Base-by-base conservation (phyloP, 2,797 vertebrate genomes). In the Brachymystax lenok region DNA sequence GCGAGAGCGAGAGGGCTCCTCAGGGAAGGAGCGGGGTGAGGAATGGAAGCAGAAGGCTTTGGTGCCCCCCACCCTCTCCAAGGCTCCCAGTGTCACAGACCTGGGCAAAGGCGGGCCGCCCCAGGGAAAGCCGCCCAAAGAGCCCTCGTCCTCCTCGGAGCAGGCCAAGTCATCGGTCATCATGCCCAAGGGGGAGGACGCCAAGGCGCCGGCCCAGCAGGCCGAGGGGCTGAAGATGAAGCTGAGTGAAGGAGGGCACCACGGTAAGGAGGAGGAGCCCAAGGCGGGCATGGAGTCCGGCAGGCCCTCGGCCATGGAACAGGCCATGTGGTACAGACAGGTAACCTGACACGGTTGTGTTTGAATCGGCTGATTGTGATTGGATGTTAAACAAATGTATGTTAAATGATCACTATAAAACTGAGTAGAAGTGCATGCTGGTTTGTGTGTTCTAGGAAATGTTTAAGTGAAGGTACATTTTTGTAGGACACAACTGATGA, bases 281-380 rank as follows among this genome's bases (percentile, higher is more conserved):
- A 99, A 97, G 84, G 27, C 89, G 0, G 91, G 92, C 64, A 81
- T 84, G 0, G 97, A 98, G 73, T 92, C 95, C 1, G 92, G 94
- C 71, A 91, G 96, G 69, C 95, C 94, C 14, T 83, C 93, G 0
- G 95, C 96, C 63, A 94, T 96, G 83, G 96, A 98, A 77, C 95
- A 96, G 0, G 94, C 96, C 78, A 95, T 98, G 91, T 99, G 97
- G 97, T 98, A 98, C 92, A 94, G 96, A 95, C 97, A 98, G 97
- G 97, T 98, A 95, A 63, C 5, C 6, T n/a, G 8, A 63, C n/a
- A 19, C 59, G 12, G 24, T 63, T 24, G 59, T 3, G 59, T 61
- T 56, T 28, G 13, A 30, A 69, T 21, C 3, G 33, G 40, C 40
- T 3, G 8, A 46, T 10, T 46, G 10, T 56, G 52, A 28, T 72